Evolutionary conservation across 2,113 vertebrate species (phyloP).

Genomic region (Capreolus pygargus): DNA sequence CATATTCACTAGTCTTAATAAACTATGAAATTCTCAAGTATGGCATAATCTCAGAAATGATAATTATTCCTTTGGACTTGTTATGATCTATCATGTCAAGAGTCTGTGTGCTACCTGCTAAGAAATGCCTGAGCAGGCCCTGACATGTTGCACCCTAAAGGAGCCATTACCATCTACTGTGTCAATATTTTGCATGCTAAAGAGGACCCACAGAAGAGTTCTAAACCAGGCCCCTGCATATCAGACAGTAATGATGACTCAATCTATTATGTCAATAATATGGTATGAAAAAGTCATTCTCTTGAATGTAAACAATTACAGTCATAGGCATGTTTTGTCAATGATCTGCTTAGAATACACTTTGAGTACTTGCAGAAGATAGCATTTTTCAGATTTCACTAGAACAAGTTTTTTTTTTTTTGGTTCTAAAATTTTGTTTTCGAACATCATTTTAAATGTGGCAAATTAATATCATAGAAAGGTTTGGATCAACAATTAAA

Average conservation of each 20-base stretch:
- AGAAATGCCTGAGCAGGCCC: constrained; percentile 19
- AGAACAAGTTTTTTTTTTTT: background rate
- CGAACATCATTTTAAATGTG: constrained; percentile 12
- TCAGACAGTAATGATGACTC: constrained; percentile 34
- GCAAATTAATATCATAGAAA: constrained; percentile 34
- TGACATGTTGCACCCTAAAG: constrained; percentile 54
- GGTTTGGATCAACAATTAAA: background rate
- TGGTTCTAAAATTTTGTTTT: constrained; percentile 12
- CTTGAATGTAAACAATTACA: constrained; percentile 39
- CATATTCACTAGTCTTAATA: constrained; percentile 27
- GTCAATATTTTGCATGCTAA: constrained; percentile 63
- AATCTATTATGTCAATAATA: constrained; percentile 30
- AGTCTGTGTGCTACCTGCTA: constrained; percentile 37
- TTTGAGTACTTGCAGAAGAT: constrained; percentile 35
- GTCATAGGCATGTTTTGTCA: constrained; percentile 35
- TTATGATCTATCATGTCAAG: constrained; percentile 35
- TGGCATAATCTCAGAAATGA: background rate
- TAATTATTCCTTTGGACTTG: constrained; percentile 56
- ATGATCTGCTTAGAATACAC: constrained; percentile 16
- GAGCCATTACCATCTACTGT: background rate
- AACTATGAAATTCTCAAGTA: constrained; percentile 49
- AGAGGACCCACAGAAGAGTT: constrained; percentile 21
- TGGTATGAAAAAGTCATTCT: constrained; percentile 4
- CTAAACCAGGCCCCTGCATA: constrained; percentile 28
- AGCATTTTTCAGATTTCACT: constrained; percentile 28